These are phyloP conservation scores for Caenorhabditis sulstoni DNA, from an alignment of 2,888 invertebrate species.

Conservation along the genomic window DNA sequence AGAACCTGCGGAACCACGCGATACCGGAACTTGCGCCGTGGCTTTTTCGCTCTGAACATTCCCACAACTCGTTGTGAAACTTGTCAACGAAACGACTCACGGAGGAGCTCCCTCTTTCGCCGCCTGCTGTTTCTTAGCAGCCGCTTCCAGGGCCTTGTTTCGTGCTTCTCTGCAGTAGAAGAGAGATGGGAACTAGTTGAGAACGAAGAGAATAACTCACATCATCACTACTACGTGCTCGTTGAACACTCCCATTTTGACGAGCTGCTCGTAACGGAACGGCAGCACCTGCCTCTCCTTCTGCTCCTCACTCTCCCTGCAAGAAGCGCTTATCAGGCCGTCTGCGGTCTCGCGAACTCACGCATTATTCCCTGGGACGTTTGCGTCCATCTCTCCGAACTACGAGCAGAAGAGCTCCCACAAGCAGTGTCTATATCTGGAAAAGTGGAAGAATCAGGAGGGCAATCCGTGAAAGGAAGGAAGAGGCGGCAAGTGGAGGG, in stretches of 20 bases:
- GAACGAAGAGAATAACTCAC: neutral
- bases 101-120: neutral
- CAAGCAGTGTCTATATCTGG: neutral
- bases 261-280: neutral
- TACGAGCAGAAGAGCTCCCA: neutral
- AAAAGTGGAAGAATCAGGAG: neutral
- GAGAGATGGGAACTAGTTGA: too few species aligned
- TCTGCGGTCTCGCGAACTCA: conserved; percentile 17
- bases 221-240: neutral
- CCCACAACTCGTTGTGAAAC: neutral
- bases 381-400: conserved; percentile 33
- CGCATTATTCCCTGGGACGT: conserved; percentile 30
- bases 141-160: too few species aligned
- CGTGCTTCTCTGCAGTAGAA: too few species aligned
- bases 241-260: conserved; percentile 8
- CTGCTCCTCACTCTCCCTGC: conserved; percentile 16
- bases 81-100: neutral
- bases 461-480: conserved; percentile 33
- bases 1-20: neutral
- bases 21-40: neutral
- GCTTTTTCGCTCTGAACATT: neutral
- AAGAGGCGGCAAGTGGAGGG: conserved; percentile 10
- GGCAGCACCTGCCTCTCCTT: neutral
- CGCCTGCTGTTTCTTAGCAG: neutral
- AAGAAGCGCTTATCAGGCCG: neutral